Conservation (phyloP, 2,113 vertebrate species). For the Hystrix cristata region DNA sequence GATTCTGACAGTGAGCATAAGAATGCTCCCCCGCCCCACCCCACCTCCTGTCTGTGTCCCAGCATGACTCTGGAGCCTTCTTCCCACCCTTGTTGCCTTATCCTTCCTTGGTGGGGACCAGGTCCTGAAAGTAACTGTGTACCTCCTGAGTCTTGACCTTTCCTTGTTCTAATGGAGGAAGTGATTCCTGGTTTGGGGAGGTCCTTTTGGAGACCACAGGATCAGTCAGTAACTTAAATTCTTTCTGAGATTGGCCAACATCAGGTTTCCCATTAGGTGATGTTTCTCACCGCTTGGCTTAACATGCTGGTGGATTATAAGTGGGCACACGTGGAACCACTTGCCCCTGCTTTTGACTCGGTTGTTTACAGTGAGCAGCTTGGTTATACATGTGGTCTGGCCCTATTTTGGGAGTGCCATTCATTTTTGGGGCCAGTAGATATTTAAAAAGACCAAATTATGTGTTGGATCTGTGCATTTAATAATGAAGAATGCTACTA, state of each 20-base stretch:
- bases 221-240: background rate
- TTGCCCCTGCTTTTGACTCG: background rate
- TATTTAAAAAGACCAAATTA: background rate
- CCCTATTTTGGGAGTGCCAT: background rate
- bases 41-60: background rate
- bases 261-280: background rate
- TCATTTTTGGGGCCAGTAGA: background rate
- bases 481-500: background rate
- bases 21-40: too few species aligned
- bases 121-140: background rate
- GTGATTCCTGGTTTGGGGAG: background rate
- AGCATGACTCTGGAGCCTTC: background rate
- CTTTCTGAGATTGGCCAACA: background rate
- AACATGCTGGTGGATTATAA: background rate
- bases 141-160: background rate
- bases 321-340: background rate
- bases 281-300: background rate
- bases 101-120: background rate
- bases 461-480: background rate
- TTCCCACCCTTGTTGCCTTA: background rate
- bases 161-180: background rate
- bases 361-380: background rate
- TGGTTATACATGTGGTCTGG: background rate
- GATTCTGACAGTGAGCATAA: background rate
- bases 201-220: background rate